These are phyloP conservation scores for Formica aserva DNA, from an alignment of 2,888 invertebrate species.

Conservation along the genomic window DNA sequence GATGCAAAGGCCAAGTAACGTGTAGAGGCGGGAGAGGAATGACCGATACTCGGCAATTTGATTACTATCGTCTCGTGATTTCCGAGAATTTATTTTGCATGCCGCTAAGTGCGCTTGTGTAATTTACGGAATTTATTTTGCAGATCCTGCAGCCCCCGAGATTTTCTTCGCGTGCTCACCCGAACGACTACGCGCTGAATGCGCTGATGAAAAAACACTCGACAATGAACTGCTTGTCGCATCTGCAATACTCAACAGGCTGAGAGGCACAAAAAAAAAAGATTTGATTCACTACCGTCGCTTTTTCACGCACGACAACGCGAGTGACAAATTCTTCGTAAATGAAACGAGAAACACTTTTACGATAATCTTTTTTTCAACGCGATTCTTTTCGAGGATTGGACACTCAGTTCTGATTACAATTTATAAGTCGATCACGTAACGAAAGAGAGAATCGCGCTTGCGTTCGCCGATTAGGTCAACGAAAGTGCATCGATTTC, in stretches of 20 bases:
- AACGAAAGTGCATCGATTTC: conserved; percentile 62
- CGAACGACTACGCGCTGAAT: neutral
- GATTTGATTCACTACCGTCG: conserved; percentile 24
- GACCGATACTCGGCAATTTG: conserved; percentile 46
- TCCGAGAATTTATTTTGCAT: conserved; percentile 35
- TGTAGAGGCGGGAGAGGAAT: neutral
- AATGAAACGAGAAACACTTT: conserved; percentile 8
- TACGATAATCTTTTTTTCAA: conserved; percentile 32
- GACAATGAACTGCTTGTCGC: conserved; percentile 33
- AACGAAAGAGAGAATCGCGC: conserved; percentile 23
- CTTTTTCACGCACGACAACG: neutral
- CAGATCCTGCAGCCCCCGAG: conserved; percentile 22
- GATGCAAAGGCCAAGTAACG: neutral
- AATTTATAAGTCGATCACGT: conserved; percentile 47
- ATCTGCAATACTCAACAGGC: conserved; percentile 17
- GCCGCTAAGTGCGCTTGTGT: conserved; percentile 37
- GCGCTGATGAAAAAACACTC: conserved; percentile 10
- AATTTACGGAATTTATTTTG: conserved; percentile 49
- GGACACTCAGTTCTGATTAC: conserved; percentile 14
- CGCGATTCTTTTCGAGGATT: neutral
- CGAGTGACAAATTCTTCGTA: conserved; percentile 6
- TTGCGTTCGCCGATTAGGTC: conserved; percentile 72
- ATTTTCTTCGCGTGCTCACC: conserved; percentile 45
- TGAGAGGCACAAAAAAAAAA: neutral
- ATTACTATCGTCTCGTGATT: conserved; percentile 44